These are phyloP conservation scores for Patiria pectinifera DNA, from an alignment of 53 echinoderm and acorn worm genomes.

Conservation along the genomic window DNA sequence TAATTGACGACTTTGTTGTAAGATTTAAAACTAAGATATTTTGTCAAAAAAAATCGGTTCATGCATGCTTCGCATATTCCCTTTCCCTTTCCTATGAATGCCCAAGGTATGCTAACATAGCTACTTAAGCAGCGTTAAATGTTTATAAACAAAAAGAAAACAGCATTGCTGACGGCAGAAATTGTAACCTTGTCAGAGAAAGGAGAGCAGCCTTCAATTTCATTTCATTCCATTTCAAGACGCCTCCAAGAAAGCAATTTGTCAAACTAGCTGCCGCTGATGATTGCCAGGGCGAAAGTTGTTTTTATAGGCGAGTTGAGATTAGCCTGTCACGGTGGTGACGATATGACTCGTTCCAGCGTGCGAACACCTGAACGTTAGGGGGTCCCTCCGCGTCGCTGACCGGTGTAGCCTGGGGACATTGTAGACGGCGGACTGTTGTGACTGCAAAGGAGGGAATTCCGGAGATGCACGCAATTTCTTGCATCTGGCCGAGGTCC, in stretches of 20 bases:
- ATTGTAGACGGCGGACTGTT: neutral
- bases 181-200: neutral
- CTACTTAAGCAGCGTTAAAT: neutral
- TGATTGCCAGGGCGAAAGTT: neutral
- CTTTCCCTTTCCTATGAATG: neutral
- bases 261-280: neutral
- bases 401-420: slow-evolving; percentile 15
- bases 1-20: neutral
- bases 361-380: neutral
- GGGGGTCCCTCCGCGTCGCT: slow-evolving; percentile 3
- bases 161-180: neutral
- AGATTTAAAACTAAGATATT: neutral
- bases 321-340: neutral
- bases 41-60: neutral
- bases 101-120: neutral
- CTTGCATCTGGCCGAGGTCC: neutral
- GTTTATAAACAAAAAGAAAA: neutral
- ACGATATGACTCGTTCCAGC: neutral
- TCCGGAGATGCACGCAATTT: slow-evolving; percentile 26
- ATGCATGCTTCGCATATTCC: neutral
- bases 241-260: neutral
- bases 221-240: neutral
- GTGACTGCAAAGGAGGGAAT: slow-evolving; percentile 31
- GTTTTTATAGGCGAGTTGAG: neutral
- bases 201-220: neutral